Evolutionary conservation across 2,888 invertebrate species (phyloP).

Genomic region (Coelopa pilipes): DNA sequence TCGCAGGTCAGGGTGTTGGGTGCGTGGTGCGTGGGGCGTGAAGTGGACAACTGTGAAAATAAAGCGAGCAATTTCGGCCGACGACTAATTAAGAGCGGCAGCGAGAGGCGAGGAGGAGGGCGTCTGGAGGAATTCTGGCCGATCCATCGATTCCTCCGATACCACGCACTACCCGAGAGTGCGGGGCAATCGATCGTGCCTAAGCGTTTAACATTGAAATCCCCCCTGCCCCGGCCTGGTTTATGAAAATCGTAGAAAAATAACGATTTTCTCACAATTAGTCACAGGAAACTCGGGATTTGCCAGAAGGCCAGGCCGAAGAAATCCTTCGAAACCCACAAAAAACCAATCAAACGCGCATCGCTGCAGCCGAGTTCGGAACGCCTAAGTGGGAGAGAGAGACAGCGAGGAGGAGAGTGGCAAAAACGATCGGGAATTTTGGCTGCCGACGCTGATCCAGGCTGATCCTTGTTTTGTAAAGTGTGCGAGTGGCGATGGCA

Average conservation of each 20-base stretch:
- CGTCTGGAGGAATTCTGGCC: background rate
- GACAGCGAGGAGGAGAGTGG: background rate
- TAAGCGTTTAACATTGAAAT: slow-evolving; percentile 19
- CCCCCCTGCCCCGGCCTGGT: slow-evolving; percentile 1
- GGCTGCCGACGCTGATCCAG: slow-evolving; percentile 57
- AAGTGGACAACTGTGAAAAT: slow-evolving; percentile 32
- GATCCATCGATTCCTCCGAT: too few species aligned
- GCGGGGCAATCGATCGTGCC: slow-evolving; percentile 5
- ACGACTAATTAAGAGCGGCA: background rate
- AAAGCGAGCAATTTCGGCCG: background rate
- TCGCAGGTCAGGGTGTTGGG: background rate
- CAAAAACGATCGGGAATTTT: slow-evolving; percentile 36
- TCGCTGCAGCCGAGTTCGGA: slow-evolving; percentile 14
- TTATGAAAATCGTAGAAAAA: slow-evolving; percentile 7
- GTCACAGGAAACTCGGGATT: slow-evolving; percentile 27
- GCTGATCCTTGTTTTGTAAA: slow-evolving; percentile 61
- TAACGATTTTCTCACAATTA: slow-evolving; percentile 33
- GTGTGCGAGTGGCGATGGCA: slow-evolving; percentile 39
- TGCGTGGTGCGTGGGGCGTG: background rate
- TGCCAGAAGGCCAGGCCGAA: background rate
- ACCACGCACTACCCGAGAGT: too few species aligned
- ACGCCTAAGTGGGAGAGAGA: too few species aligned
- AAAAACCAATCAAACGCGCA: slow-evolving; percentile 32
- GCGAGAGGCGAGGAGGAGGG: background rate
- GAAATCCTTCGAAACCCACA: background rate